Evolutionary conservation across 2,888 invertebrate species (phyloP).

Genomic region (Polydrusus tereticollis): DNA sequence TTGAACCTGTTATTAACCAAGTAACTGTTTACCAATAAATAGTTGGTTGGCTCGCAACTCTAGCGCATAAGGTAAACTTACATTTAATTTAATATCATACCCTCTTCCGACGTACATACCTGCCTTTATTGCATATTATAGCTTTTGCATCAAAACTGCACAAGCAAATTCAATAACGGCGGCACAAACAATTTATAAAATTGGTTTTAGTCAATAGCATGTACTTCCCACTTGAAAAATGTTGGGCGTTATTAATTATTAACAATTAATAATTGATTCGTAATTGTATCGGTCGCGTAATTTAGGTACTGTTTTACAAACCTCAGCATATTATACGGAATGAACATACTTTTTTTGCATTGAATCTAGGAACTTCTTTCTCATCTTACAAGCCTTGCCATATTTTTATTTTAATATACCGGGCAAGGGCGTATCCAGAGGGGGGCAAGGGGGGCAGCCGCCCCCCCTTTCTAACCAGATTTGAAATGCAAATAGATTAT

Average conservation of each 20-base stretch:
- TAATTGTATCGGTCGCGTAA: too few species aligned
- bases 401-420: too few species aligned
- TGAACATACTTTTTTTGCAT: too few species aligned
- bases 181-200: constrained; percentile 42
- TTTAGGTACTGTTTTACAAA: too few species aligned
- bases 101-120: constrained; percentile 31
- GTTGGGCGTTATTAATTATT: neutral
- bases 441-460: too few species aligned
- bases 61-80: constrained; percentile 27
- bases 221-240: constrained; percentile 11
- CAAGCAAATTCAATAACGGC: constrained; percentile 37
- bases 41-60: constrained; percentile 24
- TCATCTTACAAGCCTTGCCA: too few species aligned
- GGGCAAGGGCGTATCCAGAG: too few species aligned
- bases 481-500: too few species aligned
- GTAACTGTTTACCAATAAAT: constrained; percentile 37
- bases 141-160: constrained; percentile 22
- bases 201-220: constrained; percentile 32
- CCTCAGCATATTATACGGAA: too few species aligned
- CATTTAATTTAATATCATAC: constrained; percentile 41
- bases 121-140: constrained; percentile 39
- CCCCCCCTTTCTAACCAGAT: too few species aligned
- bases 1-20: constrained; percentile 35
- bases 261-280: neutral
- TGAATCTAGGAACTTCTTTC: too few species aligned